A percentile compares a stretch with the other conserved stretches of the same genome.
Evolutionary conservation across 2,113 vertebrate species (phyloP).

Genomic region (Campylomormyrus numenius): DNA sequence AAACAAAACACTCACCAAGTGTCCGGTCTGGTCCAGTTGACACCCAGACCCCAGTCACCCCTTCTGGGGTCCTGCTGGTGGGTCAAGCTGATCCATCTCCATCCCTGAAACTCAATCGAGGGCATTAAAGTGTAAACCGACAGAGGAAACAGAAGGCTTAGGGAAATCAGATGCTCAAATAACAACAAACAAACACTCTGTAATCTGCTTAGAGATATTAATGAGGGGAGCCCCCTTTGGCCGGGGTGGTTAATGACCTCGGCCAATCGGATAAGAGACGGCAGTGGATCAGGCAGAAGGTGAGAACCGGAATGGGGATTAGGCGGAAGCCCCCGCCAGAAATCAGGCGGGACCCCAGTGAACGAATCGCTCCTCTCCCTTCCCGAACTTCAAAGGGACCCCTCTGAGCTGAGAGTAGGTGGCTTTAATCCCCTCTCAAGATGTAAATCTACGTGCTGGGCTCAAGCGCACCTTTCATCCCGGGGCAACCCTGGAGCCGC

Average conservation of each 20-base stretch:
- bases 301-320: conserved; percentile 85
- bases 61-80: conserved; percentile 61
- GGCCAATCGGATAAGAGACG: conserved; percentile 68
- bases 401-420: conserved; percentile 71
- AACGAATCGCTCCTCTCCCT: conserved; percentile 72
- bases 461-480: conserved; percentile 66
- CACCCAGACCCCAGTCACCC: not conserved
- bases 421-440: conserved; percentile 72
- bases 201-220: conserved; percentile 99
- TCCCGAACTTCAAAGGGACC: conserved; percentile 73
- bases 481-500: conserved; percentile 56
- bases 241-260: conserved; percentile 66
- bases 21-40: not conserved
- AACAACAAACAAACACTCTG: conserved; percentile 89
- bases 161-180: conserved; percentile 97
- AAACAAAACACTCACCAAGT: not conserved
- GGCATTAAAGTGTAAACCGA: conserved; percentile 99
- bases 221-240: conserved; percentile 75
- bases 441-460: conserved; percentile 75
- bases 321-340: conserved; percentile 73
- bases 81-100: conserved; percentile 79
- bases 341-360: conserved; percentile 81
- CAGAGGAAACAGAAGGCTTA: conserved; percentile 99
- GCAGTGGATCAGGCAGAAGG: conserved; percentile 87
- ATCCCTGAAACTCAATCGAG: conserved; percentile 92